Conservation (phyloP, 2,888 invertebrate genomes). For the Trichopoda pennipes region DNA sequence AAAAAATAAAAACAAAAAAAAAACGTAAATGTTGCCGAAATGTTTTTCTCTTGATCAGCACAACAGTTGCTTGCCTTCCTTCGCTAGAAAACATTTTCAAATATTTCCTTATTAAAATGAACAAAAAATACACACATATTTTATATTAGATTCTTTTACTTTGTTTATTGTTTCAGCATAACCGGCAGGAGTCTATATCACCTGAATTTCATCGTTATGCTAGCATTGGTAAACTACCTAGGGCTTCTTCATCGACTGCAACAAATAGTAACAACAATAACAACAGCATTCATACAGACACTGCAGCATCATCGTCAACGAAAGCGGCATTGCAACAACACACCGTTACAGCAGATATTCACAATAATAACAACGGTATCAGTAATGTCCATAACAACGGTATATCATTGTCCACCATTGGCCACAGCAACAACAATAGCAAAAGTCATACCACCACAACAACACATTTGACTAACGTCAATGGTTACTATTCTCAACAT, state of each 20-base stretch:
- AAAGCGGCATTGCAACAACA: constrained; percentile 67
- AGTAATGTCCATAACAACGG: constrained; percentile 59
- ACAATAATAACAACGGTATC: constrained; percentile 64
- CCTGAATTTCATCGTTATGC: constrained; percentile 80
- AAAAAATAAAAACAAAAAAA: constrained; percentile 42
- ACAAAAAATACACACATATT: constrained; percentile 13
- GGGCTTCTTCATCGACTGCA: constrained; percentile 71
- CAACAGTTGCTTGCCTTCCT: background rate
- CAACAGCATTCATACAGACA: constrained; percentile 69
- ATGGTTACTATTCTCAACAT: constrained; percentile 61
- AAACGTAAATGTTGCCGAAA: constrained; percentile 14
- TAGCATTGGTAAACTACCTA: constrained; percentile 78
- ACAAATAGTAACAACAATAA: constrained; percentile 59
- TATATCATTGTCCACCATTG: constrained; percentile 60
- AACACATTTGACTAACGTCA: constrained; percentile 71
- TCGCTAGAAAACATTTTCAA: constrained; percentile 3
- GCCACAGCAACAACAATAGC: constrained; percentile 45
- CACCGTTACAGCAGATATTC: constrained; percentile 71
- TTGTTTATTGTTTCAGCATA: constrained; percentile 73
- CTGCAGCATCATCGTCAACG: constrained; percentile 28
- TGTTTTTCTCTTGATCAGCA: constrained; percentile 32
- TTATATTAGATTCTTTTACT: constrained; percentile 50
- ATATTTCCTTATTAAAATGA: constrained; percentile 54
- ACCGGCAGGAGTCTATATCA: constrained; percentile 80
- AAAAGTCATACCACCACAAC: constrained; percentile 54